Evolutionary conservation across 2,797 vertebrate genomes (phyloP), one percentile per base, ranked within the genome.

Genomic region (Erithacus rubecula): DNA sequence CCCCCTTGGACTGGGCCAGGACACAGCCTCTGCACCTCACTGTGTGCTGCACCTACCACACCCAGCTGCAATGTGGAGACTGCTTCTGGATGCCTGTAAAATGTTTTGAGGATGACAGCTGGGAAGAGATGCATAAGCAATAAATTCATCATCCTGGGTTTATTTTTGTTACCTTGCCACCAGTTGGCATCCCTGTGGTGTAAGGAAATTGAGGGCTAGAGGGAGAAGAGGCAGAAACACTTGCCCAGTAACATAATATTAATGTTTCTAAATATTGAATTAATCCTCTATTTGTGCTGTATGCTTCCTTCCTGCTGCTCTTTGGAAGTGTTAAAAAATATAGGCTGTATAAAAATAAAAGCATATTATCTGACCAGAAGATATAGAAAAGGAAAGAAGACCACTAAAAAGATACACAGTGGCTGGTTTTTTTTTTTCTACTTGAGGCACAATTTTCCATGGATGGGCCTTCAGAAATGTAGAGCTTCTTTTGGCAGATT

Each of bases 141-240:
- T 24, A 68, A 76, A 84, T 71, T 71, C 29, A 53, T 55, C 78
- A 11, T 32, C 5, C 1, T 53, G 75, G 51, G 37, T 55, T 88
- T 90, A 62, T 89, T 95, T 91, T 63, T 79, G 49, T 87, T 71
- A 60, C 81, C 24, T 41, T 80, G 52, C 56, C 72, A 77, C 39
- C 78, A 72, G 5, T 3, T 63, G 47, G 85, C 60, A 76, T 58
- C 52, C 64, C 53, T 70, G 64, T 1, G 1, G 82, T 39, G 71
- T 44, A 52, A 88, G 90, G 79, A 91, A 89, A 87, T 55, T 47
- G 65, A 91, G 60, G 27, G 47, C 51, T n/a, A 24, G 68, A 62
- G 76, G 69, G 49, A 88, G 64, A 83, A 11, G 56, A 78, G 84
- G 72, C 43, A 86, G 90, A 70, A 91, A 63, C 55, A 24, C n/a